A percentile compares a stretch with the other conserved stretches of the same genome.
phyloP scores from a whole-genome alignment of 2,797 vertebrate species.

The Coluber constrictor region DNA sequence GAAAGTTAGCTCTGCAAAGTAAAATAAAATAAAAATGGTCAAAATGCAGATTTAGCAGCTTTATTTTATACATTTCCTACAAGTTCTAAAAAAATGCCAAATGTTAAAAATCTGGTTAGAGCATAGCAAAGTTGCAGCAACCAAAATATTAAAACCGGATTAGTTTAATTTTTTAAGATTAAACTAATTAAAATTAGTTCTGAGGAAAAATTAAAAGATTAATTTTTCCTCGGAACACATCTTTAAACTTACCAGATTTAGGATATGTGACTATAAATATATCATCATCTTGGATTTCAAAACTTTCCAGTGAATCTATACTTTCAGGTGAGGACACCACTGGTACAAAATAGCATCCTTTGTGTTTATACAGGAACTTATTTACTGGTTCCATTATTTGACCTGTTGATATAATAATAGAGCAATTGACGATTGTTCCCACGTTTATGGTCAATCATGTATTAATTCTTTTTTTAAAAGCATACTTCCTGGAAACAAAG shows the following conservation, averaged over 20 bases:
- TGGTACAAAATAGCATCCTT: slow-evolving; percentile 15
- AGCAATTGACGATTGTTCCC: background rate
- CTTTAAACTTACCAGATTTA: slow-evolving; percentile 47
- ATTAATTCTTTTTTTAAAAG: background rate
- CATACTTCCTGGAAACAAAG: background rate
- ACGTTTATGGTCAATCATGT: background rate
- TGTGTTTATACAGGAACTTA: background rate
- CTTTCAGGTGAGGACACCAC: background rate
- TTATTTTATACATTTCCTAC: background rate
- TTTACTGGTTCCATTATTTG: slow-evolving; percentile 27
- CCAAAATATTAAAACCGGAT: background rate
- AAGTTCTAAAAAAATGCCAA: background rate
- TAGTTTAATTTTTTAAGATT: too few relatives aligned
- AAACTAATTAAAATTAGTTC: too few relatives aligned
- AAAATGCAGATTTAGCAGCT: background rate
- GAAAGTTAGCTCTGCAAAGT: background rate
- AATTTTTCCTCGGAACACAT: background rate
- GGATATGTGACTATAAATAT: slow-evolving; percentile 45
- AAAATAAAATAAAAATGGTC: background rate
- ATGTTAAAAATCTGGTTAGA: background rate
- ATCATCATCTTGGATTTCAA: slow-evolving; percentile 56
- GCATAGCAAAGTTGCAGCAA: background rate
- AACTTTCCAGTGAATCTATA: slow-evolving; percentile 38
- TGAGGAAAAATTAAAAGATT: too few relatives aligned
- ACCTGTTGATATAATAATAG: background rate